These are phyloP conservation scores for Ooceraea biroi DNA, from an alignment of 1,140 invertebrate species.

Conservation along the genomic window DNA sequence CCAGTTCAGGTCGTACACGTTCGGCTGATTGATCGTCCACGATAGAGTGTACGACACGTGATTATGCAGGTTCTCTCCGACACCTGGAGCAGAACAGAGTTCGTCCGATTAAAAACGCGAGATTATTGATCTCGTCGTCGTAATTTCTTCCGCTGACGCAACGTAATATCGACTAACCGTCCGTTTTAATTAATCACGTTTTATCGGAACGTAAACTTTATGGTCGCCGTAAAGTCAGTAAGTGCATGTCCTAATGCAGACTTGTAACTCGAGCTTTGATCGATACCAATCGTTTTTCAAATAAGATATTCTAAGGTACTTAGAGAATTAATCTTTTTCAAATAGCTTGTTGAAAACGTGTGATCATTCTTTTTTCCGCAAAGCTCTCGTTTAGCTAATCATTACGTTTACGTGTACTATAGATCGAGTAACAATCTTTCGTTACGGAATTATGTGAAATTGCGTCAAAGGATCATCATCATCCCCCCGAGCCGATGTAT, in stretches of 20 bases:
- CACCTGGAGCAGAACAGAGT: slow-evolving; percentile 84
- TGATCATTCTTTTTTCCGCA: background rate
- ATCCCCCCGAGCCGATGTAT: background rate
- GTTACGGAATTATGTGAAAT: slow-evolving; percentile 29
- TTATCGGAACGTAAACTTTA: slow-evolving; percentile 17
- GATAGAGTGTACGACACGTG: slow-evolving; percentile 88
- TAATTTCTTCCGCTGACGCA: slow-evolving; percentile 9
- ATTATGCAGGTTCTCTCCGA: slow-evolving; percentile 92
- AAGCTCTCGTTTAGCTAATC: background rate
- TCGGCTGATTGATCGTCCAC: slow-evolving; percentile 86
- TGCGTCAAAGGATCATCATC: background rate
- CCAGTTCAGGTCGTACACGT: slow-evolving; percentile 88
- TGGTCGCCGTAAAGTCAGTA: background rate
- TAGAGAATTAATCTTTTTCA: background rate
- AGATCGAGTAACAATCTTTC: slow-evolving; percentile 15
- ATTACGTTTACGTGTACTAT: background rate
- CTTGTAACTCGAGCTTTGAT: background rate
- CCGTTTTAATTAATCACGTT: slow-evolving; percentile 8
- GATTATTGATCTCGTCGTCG: slow-evolving; percentile 31
- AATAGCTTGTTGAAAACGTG: no score
- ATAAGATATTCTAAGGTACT: background rate
- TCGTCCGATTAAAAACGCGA: background rate
- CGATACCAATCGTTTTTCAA: slow-evolving; percentile 7
- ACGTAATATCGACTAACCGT: no score
- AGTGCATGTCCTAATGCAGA: no score